These are phyloP conservation scores for Macquaria australasica DNA, from an alignment of 2,113 vertebrate genomes.

Conservation along the genomic window DNA sequence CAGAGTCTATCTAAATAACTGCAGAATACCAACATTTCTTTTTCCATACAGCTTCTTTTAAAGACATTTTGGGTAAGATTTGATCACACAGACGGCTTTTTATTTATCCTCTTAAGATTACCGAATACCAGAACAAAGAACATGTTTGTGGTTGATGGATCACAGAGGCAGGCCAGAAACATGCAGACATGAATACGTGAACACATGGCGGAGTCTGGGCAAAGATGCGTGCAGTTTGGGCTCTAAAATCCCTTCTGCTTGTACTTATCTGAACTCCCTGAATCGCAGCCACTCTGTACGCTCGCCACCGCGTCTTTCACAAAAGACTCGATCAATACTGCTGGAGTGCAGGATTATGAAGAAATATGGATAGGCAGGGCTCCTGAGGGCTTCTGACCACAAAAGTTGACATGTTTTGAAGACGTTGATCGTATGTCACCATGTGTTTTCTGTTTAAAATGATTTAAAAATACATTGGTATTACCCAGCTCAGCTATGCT, in stretches of 20 bases:
- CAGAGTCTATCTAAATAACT: too few species aligned
- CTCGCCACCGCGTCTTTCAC: neutral
- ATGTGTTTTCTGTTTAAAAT: neutral
- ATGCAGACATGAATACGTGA: slow-evolving; percentile 4
- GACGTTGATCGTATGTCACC: neutral
- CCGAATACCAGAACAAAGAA: too few species aligned
- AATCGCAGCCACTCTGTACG: slow-evolving; percentile 9
- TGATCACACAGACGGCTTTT: neutral
- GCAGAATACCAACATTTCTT: too few species aligned
- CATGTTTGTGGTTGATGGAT: too few species aligned
- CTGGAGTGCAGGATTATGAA: slow-evolving; percentile 31
- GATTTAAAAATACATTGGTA: neutral
- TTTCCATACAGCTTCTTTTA: neutral
- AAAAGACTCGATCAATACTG: slow-evolving; percentile 30
- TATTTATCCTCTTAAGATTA: slow-evolving; percentile 3
- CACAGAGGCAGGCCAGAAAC: too few species aligned
- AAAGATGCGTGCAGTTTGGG: slow-evolving; percentile 44
- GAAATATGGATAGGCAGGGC: neutral
- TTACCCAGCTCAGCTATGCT: too few species aligned
- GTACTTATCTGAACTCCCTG: slow-evolving; percentile 45
- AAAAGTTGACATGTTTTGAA: neutral
- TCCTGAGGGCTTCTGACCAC: neutral
- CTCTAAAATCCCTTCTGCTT: slow-evolving; percentile 66
- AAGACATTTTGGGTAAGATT: neutral
- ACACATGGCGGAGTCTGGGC: slow-evolving; percentile 42